Percentiles rank a stretch among this genome's conserved stretches.
Evolutionary conservation across 2,888 invertebrate genomes (phyloP).

Genomic region (Dolichopus griseipennis): DNA sequence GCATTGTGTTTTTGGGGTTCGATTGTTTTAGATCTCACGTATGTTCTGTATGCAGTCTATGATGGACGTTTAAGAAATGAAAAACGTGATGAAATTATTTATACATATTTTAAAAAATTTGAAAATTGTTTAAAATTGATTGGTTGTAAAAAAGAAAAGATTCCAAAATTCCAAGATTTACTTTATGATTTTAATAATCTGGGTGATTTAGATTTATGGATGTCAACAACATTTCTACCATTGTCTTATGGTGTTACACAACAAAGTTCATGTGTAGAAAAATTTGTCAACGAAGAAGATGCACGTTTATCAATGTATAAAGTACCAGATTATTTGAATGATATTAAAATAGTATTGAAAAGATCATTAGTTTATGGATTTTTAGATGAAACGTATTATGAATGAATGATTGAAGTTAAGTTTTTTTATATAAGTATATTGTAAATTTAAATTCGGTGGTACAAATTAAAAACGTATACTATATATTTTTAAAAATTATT

Average conservation of each 20-base stretch:
- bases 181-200: slow-evolving; percentile 18
- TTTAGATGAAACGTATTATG: background rate
- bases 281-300: background rate
- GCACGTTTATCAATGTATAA: background rate
- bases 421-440: too few relatives aligned
- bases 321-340: background rate
- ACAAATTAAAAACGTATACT: too few relatives aligned
- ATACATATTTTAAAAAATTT: slow-evolving; percentile 17
- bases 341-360: background rate
- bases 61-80: slow-evolving; percentile 13
- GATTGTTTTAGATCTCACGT: slow-evolving; percentile 19
- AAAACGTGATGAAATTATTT: slow-evolving; percentile 18
- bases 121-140: slow-evolving; percentile 15
- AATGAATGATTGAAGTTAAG: background rate
- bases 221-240: slow-evolving; percentile 7
- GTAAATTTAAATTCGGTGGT: too few relatives aligned
- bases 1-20: slow-evolving; percentile 20
- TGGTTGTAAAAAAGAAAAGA: slow-evolving; percentile 13
- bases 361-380: background rate
- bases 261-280: background rate
- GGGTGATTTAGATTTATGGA: slow-evolving; percentile 15
- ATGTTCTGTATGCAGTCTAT: slow-evolving; percentile 15
- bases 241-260: background rate
- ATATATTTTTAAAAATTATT: too few relatives aligned
- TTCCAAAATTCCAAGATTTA: slow-evolving; percentile 18